phyloP scores from a whole-genome alignment of 2,797 vertebrate genomes.

The Hydrophis major region DNA sequence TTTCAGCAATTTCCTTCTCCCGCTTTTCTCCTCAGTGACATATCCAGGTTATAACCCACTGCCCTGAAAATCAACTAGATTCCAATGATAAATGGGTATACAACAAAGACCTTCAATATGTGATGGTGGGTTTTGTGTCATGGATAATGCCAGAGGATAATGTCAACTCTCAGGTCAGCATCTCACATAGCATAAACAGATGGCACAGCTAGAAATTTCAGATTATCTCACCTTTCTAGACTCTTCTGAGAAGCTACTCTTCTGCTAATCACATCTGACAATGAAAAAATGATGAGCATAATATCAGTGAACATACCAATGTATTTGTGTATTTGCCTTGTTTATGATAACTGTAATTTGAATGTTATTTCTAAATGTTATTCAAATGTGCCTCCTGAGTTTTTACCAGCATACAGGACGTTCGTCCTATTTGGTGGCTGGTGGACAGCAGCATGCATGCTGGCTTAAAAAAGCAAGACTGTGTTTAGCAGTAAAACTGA shows the following conservation, averaged over 20 bases:
- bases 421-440: background rate
- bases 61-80: conserved; percentile 63
- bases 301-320: background rate
- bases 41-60: conserved; percentile 61
- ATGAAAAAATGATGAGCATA: conserved; percentile 1
- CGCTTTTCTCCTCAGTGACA: conserved; percentile 57
- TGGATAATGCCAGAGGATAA: conserved; percentile 56
- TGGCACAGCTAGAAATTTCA: conserved; percentile 65
- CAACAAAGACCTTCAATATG: conserved; percentile 60
- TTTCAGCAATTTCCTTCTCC: conserved; percentile 62
- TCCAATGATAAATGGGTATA: conserved; percentile 56
- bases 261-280: conserved; percentile 58
- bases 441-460: background rate
- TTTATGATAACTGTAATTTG: background rate
- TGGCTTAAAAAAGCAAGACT: background rate
- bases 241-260: conserved; percentile 61
- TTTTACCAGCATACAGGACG: background rate
- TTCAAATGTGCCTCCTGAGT: background rate
- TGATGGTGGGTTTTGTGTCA: conserved; percentile 55
- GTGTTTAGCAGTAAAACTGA: background rate
- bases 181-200: conserved; percentile 52
- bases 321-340: background rate
- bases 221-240: conserved; percentile 66
- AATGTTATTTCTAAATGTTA: conserved; percentile 16
- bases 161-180: conserved; percentile 60